These are phyloP conservation scores for Thecocarcelia acutangulata DNA, from an alignment of 2,888 invertebrate species.

Conservation along the genomic window DNA sequence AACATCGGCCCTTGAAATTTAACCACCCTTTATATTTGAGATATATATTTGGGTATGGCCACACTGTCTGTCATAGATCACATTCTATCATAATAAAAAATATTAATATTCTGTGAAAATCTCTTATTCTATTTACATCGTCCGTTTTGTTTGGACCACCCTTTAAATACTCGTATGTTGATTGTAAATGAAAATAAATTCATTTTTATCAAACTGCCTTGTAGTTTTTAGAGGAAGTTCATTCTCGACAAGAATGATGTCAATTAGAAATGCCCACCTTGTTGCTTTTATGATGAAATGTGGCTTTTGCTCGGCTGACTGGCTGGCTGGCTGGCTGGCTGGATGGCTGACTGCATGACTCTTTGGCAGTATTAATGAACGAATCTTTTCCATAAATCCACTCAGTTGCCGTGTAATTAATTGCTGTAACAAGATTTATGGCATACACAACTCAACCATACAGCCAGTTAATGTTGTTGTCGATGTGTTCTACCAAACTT, in stretches of 20 bases:
- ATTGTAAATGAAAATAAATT: background rate
- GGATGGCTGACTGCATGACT: background rate
- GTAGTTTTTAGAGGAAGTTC: slow-evolving; percentile 49
- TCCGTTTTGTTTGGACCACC: no score
- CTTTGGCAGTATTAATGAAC: background rate
- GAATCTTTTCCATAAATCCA: slow-evolving; percentile 56
- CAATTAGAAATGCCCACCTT: slow-evolving; percentile 67
- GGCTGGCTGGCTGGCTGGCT: background rate
- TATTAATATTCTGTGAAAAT: no score
- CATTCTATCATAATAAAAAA: no score
- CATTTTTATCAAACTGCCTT: background rate
- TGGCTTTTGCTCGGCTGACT: slow-evolving; percentile 26
- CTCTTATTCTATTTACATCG: no score
- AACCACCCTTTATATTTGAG: no score
- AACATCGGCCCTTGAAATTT: no score
- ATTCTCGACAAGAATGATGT: slow-evolving; percentile 60
- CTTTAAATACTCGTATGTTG: no score
- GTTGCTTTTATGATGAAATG: slow-evolving; percentile 50
- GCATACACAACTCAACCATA: slow-evolving; percentile 45
- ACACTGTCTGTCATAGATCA: no score
- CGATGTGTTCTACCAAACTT: slow-evolving; percentile 31
- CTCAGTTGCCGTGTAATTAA: slow-evolving; percentile 65
- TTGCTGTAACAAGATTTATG: slow-evolving; percentile 65
- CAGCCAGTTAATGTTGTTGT: slow-evolving; percentile 21
- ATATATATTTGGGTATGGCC: no score